A percentile compares a stretch with the other conserved stretches of the same genome.
These are phyloP conservation scores for Anthophora plumipes DNA, from an alignment of 2,888 invertebrate species.

Conservation along the genomic window DNA sequence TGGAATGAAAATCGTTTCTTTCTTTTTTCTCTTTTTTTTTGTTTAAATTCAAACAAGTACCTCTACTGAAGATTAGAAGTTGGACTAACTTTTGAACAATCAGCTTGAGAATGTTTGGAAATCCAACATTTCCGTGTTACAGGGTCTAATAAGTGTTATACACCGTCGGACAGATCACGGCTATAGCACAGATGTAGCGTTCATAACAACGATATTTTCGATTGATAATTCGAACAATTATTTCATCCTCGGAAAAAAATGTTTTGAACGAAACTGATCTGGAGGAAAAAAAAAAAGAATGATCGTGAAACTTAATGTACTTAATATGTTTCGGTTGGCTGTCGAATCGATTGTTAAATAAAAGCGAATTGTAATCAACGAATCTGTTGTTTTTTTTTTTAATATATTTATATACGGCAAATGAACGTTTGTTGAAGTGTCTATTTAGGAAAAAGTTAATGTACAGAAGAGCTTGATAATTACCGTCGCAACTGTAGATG, in stretches of 20 bases:
- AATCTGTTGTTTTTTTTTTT: conserved; percentile 40
- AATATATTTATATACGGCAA: background rate
- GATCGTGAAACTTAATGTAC: background rate
- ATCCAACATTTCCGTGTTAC: no score
- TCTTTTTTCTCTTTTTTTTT: no score
- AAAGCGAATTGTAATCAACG: conserved; percentile 33
- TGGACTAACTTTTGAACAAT: no score
- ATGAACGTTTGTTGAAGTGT: background rate
- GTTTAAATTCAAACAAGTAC: no score
- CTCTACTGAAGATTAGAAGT: no score
- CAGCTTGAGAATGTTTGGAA: no score
- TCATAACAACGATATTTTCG: background rate
- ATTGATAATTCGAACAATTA: background rate
- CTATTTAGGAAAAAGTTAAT: background rate
- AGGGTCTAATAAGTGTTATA: background rate
- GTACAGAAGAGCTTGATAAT: conserved; percentile 72
- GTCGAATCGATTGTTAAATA: background rate
- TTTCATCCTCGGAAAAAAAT: background rate
- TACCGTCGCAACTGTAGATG: conserved; percentile 99
- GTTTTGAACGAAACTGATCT: background rate
- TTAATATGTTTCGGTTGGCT: background rate
- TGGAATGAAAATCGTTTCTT: no score
- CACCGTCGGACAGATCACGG: background rate
- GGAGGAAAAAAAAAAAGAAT: background rate
- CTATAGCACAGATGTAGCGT: background rate